Evolutionary conservation across 1,140 invertebrate species (phyloP), one percentile per base, ranked within the genome.

Genomic region (Oryctes rhinoceros): DNA sequence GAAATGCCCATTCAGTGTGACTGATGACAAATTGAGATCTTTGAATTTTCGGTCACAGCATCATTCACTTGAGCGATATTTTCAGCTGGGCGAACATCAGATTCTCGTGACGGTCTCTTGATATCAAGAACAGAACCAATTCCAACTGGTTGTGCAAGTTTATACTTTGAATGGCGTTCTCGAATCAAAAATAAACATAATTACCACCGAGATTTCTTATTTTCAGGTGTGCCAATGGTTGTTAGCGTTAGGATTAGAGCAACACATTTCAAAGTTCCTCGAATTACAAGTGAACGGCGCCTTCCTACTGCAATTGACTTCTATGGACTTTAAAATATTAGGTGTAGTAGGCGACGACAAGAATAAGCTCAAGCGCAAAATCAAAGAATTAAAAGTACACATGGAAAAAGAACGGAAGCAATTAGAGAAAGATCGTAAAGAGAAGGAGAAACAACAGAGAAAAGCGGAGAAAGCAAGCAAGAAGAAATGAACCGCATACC

Each of bases 201-300:
- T n/a, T n/a, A n/a, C n/a, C n/a, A n/a, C n/a, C n/a, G n/a, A n/a
- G n/a, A n/a, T n/a, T n/a, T n/a, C n/a, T 44, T 44, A 44, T 44
- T 83, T 83, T 35, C 82, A 96, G 94, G 96, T 98, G 2, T 95
- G 94, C 87, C 95, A 97, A 86, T 98, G 96, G 96, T 89, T 98
- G 65, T 90, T 94, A 81, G 91, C 91, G 11, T 89, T 96, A 71
- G 94, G 95, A 39, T 87, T 98, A 86, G 96, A 97, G 83, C 92
- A 95, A 71, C 94, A 97, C 86, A 93, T 95, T 77, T 89, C 93
- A 20, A 92, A 93, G 82, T 98, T 99, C 87, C 91, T 94, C 71
- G 94, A 96, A 81, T 92, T 94, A 83, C 93, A 93, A 83, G 94
- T 98, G 44, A 94, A 94, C 85, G 97, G 97, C 10, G 90, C 91